Base-by-base conservation (phyloP, 2,113 vertebrate genomes). In the Tiliqua scincoides region DNA sequence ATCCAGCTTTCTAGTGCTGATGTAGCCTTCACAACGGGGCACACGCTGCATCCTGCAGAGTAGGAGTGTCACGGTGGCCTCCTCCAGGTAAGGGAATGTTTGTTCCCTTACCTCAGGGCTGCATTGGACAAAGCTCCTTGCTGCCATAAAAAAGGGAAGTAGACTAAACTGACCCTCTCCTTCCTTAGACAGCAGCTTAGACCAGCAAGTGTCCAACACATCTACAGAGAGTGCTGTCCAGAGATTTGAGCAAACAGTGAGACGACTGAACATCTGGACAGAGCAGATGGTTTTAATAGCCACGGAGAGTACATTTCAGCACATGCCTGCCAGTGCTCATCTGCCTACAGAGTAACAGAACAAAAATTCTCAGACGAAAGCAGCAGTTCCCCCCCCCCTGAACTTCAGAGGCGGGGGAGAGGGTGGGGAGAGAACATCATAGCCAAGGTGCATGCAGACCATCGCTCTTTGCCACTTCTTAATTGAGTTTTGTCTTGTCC, bases 231-330 rank as follows among this genome's bases (percentile, higher is more conserved):
- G 15, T 89, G 88, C 89, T 62, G n/a, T 82, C 85, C 91, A 85
- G 91, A n/a, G 57, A 52, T 84, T 15, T 68, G 0, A 35, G 48
- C 86, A 87, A 89, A 87, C 70, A 62, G 18, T 0, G 48, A 74
- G 88, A 23, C 0, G 73, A 10, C 3, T 21, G 87, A 90, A 92
- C 94, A 93, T 95, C 95, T 95, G 95, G 91, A 76, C 40, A 70
- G 76, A 90, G 6, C 93, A 95, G 90, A 87, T 92, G 93, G 89
- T 90, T 35, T 92, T 87, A 87, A 32, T 23, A 43, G 35, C 89
- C 67, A 83, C 0, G 0, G 8, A 57, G 1, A 23, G 82, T 0
- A 0, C 2, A 2, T 63, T 70, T 35, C 70, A 30, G 4, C 0
- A 86, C 37, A 88, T 88, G 88, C 83, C 87, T 91, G 78, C 82